Conservation (phyloP, 2,888 invertebrate species). For the Mythimna pallens region DNA sequence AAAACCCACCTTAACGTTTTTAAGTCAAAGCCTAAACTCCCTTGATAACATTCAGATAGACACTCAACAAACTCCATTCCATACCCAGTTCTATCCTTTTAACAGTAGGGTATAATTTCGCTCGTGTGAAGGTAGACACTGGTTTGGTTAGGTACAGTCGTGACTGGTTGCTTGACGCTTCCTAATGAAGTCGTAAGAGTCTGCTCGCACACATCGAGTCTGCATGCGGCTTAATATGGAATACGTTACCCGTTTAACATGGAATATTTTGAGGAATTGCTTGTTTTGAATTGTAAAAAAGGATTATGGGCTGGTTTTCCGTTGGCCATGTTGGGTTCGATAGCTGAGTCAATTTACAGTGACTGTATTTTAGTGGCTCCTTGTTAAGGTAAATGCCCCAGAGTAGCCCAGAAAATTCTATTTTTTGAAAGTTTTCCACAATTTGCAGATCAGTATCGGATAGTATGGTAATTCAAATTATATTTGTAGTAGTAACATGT, state of each 20-base stretch:
- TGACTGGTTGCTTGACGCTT: constrained; percentile 83
- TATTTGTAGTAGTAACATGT: too few species aligned
- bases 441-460: too few species aligned
- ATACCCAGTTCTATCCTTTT: constrained; percentile 5
- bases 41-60: not conserved
- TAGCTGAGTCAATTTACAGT: not conserved
- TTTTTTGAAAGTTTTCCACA: too few species aligned
- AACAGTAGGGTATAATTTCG: constrained; percentile 12
- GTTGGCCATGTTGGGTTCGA: not conserved
- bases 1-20: constrained; percentile 4
- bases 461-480: too few species aligned
- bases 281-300: constrained; percentile 31
- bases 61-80: not conserved
- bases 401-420: too few species aligned
- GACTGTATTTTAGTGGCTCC: not conserved
- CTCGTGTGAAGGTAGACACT: constrained; percentile 33
- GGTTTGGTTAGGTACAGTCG: constrained; percentile 72
- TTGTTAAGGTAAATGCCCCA: not conserved
- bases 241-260: constrained; percentile 24
- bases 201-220: constrained; percentile 66
- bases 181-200: constrained; percentile 86
- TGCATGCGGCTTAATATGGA: constrained; percentile 59
- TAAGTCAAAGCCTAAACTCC: not conserved
- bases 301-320: not conserved
- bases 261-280: constrained; percentile 32